phyloP scores from a whole-genome alignment of 2,113 vertebrate species.

The Alaudala cheleensis region DNA sequence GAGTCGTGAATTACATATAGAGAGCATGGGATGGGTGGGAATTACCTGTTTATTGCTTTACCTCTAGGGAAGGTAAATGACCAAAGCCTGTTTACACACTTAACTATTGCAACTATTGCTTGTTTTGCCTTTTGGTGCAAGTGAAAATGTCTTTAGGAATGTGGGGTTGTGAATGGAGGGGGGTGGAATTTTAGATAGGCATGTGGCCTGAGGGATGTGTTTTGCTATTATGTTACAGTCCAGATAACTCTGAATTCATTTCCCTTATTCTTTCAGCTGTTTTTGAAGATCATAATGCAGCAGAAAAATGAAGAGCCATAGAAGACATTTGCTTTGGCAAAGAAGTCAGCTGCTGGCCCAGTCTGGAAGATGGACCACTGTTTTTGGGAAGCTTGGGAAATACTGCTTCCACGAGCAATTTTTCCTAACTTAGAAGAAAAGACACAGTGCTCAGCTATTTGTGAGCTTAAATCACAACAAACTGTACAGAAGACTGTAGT shows the following conservation, averaged over 20 bases:
- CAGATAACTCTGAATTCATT: constrained; percentile 24
- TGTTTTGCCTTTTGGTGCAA: not conserved
- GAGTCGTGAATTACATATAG: not conserved
- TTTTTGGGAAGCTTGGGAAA: constrained; percentile 63
- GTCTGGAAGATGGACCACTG: constrained; percentile 70
- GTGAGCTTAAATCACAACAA: constrained; percentile 1
- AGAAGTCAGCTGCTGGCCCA: constrained; percentile 56
- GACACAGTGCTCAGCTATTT: not conserved
- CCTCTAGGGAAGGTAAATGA: not conserved
- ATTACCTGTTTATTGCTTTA: not conserved
- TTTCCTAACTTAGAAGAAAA: constrained; percentile 60
- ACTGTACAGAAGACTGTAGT: not conserved
- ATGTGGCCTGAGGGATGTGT: not conserved
- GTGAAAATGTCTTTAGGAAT: not conserved
- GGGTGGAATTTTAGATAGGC: not conserved
- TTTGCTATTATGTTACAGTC: constrained; percentile 23
- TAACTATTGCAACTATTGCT: not conserved
- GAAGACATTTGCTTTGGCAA: constrained; percentile 64
- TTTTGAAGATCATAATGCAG: constrained; percentile 75
- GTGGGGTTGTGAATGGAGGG: not conserved
- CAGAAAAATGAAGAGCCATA: constrained; percentile 77
- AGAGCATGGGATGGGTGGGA: not conserved
- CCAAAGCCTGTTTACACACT: not conserved
- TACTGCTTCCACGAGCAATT: constrained; percentile 61
- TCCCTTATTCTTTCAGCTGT: constrained; percentile 62